Conservation (phyloP, 2,888 invertebrate species). For the Torymus aiolomorphi region DNA sequence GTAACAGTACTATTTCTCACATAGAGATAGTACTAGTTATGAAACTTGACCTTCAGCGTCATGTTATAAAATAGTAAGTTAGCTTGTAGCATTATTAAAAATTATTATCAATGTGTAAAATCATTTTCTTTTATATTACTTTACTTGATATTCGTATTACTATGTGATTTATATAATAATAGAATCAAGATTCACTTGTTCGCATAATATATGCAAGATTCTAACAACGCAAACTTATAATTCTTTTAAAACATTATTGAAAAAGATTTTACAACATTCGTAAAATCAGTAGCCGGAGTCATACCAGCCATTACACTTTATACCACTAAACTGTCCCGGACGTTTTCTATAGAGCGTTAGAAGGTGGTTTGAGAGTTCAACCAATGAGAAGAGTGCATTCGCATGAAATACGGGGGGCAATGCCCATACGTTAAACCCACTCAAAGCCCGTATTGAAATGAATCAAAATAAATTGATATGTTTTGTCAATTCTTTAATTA, state of each 20-base stretch:
- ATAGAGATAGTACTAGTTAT: slow-evolving; percentile 21
- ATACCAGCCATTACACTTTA: background rate
- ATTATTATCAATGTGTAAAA: background rate
- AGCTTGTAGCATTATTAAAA: background rate
- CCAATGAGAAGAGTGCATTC: slow-evolving; percentile 17
- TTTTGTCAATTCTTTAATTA: slow-evolving; percentile 30
- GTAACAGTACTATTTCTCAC: slow-evolving; percentile 34
- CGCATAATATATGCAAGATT: no score
- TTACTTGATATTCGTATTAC: no score
- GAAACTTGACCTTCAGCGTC: slow-evolving; percentile 40
- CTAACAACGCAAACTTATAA: no score
- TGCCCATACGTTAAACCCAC: slow-evolving; percentile 10
- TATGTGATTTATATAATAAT: no score
- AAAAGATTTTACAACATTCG: background rate
- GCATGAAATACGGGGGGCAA: slow-evolving; percentile 24
- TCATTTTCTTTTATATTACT: no score
- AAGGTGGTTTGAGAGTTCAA: slow-evolving; percentile 20
- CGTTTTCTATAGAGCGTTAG: background rate
- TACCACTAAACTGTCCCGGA: background rate
- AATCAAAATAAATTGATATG: slow-evolving; percentile 33
- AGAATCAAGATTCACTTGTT: no score
- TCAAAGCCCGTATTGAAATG: slow-evolving; percentile 4
- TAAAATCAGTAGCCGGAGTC: background rate
- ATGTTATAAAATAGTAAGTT: background rate
- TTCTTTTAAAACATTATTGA: background rate